Conservation (phyloP, 2,113 vertebrate species). For the Tupaia chinensis region DNA sequence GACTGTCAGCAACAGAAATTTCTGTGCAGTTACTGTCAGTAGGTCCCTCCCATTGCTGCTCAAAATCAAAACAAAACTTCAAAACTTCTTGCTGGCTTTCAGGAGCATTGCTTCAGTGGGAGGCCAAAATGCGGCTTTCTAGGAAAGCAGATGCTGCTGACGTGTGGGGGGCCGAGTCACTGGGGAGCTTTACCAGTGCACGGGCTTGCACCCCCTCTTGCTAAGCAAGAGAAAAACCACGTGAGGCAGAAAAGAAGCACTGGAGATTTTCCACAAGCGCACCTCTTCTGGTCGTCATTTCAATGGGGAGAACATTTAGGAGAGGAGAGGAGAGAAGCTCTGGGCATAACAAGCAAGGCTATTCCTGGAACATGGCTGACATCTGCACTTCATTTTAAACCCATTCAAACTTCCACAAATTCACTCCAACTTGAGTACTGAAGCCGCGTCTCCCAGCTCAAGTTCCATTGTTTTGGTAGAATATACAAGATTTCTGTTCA, state of each 20-base stretch:
- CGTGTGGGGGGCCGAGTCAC: neutral
- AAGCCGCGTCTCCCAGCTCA: constrained; percentile 58
- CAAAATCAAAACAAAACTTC: neutral
- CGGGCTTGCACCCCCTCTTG: neutral
- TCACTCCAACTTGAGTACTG: constrained; percentile 46
- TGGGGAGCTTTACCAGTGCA: neutral
- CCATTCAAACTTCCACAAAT: constrained; percentile 54
- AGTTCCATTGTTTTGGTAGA: constrained; percentile 18
- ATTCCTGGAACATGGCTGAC: constrained; percentile 26
- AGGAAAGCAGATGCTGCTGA: neutral
- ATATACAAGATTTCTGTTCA: constrained; percentile 26
- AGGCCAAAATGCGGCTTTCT: neutral
- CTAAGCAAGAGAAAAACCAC: neutral
- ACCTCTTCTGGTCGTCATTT: fast-evolving
- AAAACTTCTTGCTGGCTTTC: neutral
- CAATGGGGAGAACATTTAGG: neutral
- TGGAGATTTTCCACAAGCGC: neutral
- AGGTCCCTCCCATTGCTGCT: neutral
- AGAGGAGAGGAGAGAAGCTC: neutral
- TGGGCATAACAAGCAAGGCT: neutral
- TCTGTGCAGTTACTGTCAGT: neutral
- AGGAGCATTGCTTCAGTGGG: neutral
- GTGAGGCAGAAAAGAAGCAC: neutral
- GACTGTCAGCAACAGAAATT: neutral
- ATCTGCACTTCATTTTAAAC: constrained; percentile 36